These are phyloP conservation scores for Meta bourneti DNA, from an alignment of 2,888 invertebrate species.

Conservation along the genomic window DNA sequence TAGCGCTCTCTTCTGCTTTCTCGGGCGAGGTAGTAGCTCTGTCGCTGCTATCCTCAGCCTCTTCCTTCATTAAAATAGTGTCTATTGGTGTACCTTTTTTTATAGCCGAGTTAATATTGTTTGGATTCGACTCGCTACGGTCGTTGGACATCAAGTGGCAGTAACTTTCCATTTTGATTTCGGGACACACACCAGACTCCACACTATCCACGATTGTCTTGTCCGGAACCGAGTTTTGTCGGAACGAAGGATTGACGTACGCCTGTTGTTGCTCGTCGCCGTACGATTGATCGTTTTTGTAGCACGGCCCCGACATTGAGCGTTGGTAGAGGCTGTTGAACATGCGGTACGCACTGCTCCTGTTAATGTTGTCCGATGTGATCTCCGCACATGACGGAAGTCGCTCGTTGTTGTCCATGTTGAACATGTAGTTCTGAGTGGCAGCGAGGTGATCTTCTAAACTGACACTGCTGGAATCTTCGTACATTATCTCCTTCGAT, in stretches of 20 bases:
- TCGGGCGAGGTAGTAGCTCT: slow-evolving; percentile 5
- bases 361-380: slow-evolving; percentile 22
- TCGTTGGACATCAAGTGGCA: neutral
- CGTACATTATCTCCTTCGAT: slow-evolving; percentile 22
- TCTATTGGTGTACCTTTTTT: slow-evolving; percentile 6
- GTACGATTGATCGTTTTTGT: slow-evolving; percentile 30
- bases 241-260: slow-evolving; percentile 15
- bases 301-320: slow-evolving; percentile 28
- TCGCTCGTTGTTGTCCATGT: slow-evolving; percentile 42
- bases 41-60: slow-evolving; percentile 27
- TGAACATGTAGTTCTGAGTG: slow-evolving; percentile 28
- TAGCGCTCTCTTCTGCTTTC: slow-evolving; percentile 40
- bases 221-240: slow-evolving; percentile 24
- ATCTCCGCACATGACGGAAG: slow-evolving; percentile 58
- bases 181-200: neutral
- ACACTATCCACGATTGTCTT: slow-evolving; percentile 3
- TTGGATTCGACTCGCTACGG: neutral
- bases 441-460: slow-evolving; percentile 13
- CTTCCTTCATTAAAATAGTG: slow-evolving; percentile 21
- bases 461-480: slow-evolving; percentile 26
- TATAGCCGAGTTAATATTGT: neutral
- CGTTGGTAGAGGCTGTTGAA: slow-evolving; percentile 48
- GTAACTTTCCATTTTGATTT: slow-evolving; percentile 39
- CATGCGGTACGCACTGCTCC: slow-evolving; percentile 40
- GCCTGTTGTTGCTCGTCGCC: slow-evolving; percentile 1